Percentiles rank a stretch among this genome's conserved stretches.
Evolutionary conservation across 2,113 vertebrate genomes (phyloP).

Genomic region (Rana temporaria): DNA sequence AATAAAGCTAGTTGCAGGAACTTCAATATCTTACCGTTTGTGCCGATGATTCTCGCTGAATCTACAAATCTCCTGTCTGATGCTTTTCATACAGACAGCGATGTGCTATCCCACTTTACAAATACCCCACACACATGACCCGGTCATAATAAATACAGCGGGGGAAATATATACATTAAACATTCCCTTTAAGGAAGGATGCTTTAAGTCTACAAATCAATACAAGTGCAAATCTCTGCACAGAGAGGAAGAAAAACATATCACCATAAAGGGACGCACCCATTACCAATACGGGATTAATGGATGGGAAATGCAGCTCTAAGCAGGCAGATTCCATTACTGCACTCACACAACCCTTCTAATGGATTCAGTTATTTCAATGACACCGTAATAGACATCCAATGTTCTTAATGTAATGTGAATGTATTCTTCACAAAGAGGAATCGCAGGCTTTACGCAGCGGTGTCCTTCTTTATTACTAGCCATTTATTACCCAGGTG

Average conservation of each 20-base stretch:
- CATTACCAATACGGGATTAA: neutral
- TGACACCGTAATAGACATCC: neutral
- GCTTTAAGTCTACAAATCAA: neutral
- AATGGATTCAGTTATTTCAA: neutral
- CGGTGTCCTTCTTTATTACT: too few relatives aligned
- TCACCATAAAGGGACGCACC: neutral
- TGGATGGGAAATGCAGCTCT: neutral
- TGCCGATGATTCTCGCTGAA: too few relatives aligned
- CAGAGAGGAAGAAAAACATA: neutral
- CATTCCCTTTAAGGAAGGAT: too few relatives aligned
- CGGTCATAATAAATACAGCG: too few relatives aligned
- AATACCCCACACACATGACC: too few relatives aligned
- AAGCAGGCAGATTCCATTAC: neutral
- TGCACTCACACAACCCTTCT: neutral
- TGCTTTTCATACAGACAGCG: too few relatives aligned
- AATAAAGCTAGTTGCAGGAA: too few relatives aligned
- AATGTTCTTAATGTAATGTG: neutral
- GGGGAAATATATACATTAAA: too few relatives aligned
- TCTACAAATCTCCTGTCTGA: too few relatives aligned
- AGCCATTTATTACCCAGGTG: too few relatives aligned
- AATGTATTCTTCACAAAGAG: neutral
- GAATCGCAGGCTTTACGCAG: neutral
- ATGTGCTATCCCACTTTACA: too few relatives aligned
- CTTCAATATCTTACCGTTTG: too few relatives aligned
- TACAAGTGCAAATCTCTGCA: neutral